Percentiles rank a stretch among this genome's conserved stretches.
phyloP scores from a whole-genome alignment of 2,797 vertebrate genomes.

The Pseudomugil gertrudae region DNA sequence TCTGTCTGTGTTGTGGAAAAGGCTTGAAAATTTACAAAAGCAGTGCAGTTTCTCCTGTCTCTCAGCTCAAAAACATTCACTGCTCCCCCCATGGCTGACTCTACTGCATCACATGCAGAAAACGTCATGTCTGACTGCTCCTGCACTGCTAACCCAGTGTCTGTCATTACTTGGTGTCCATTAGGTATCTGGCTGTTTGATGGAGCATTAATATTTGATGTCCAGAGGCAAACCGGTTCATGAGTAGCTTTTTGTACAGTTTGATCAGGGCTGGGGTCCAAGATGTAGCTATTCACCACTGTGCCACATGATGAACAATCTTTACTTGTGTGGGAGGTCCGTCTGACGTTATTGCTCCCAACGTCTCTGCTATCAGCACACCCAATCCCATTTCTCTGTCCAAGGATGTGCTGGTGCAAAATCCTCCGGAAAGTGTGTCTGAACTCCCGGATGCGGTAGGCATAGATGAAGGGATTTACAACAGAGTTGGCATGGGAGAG shows the following conservation, averaged over 20 bases:
- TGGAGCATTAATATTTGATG: slow-evolving; percentile 28
- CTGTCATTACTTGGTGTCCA: slow-evolving; percentile 37
- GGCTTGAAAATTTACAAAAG: slow-evolving; percentile 68
- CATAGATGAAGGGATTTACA: slow-evolving; percentile 97
- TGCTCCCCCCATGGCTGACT: slow-evolving; percentile 18
- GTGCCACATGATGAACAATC: slow-evolving; percentile 75
- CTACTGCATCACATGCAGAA: slow-evolving; percentile 35
- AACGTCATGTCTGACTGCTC: slow-evolving; percentile 33
- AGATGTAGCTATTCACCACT: slow-evolving; percentile 69
- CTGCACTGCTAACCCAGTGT: slow-evolving; percentile 11
- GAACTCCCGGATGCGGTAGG: slow-evolving; percentile 95
- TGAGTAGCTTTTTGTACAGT: slow-evolving; percentile 12
- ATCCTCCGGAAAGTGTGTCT: slow-evolving; percentile 92
- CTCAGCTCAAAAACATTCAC: slow-evolving; percentile 53
- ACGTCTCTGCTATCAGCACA: slow-evolving; percentile 51
- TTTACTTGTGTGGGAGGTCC: slow-evolving; percentile 69
- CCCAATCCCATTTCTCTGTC: slow-evolving; percentile 60
- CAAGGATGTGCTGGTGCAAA: slow-evolving; percentile 84
- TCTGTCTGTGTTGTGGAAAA: slow-evolving; percentile 47
- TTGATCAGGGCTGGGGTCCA: slow-evolving; percentile 41
- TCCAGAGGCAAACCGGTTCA: slow-evolving; percentile 45
- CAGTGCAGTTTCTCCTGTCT: slow-evolving; percentile 54
- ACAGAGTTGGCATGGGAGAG: slow-evolving; percentile 95
- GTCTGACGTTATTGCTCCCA: slow-evolving; percentile 29
- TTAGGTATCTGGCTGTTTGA: slow-evolving; percentile 48